Base-by-base conservation (phyloP, 1,140 invertebrate genomes). In the Drosophila albomicans region DNA sequence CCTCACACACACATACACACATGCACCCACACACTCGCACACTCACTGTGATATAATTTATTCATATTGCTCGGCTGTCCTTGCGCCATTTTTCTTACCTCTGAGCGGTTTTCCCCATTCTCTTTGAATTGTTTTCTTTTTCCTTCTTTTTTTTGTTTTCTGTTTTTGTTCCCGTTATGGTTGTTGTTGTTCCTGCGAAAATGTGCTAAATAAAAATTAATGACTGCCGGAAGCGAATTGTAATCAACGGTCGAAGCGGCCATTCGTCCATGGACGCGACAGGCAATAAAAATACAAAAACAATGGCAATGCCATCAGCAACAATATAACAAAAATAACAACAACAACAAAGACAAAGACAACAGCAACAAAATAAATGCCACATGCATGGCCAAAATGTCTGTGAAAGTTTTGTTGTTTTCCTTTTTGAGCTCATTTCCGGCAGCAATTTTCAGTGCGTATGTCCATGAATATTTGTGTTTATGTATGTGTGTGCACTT, bases 171-270 rank as follows among this genome's bases (percentile, higher is more conserved):
- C 20, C 20, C 20, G 20, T 25, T 25, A 0, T 25, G 20, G 25
- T 25, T 30, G 11, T 25, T 56, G 48, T 48, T 35, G 35, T 48
- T 35, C 10, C 30, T 70, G 68, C 61, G 82, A 75, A 79, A 82
- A 77, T 88, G 73, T 77, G 82, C 82, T 87, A 87, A 87, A 87
- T 87, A 87, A 87, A 87, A 87, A 87, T 87, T 87, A 87, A 87
- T 87, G 82, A 82, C 77, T 69, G 79, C 79, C 82, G 82, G 82
- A 87, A 87, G 82, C 61, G 79, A 79, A 87, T 87, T 79, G 82
- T 87, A 87, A 87, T 87, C 82, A 87, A 87, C 76, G 67, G 72
- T 38, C 82, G 61, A 73, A 61, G 56, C 54, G 46, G 54, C 35
- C 63, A 52, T 63, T 52, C 62, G 46, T 43, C 52, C 61, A 35